phyloP scores from a whole-genome alignment of 2,113 vertebrate species.

The Boulengeromyrus knoepffleri region DNA sequence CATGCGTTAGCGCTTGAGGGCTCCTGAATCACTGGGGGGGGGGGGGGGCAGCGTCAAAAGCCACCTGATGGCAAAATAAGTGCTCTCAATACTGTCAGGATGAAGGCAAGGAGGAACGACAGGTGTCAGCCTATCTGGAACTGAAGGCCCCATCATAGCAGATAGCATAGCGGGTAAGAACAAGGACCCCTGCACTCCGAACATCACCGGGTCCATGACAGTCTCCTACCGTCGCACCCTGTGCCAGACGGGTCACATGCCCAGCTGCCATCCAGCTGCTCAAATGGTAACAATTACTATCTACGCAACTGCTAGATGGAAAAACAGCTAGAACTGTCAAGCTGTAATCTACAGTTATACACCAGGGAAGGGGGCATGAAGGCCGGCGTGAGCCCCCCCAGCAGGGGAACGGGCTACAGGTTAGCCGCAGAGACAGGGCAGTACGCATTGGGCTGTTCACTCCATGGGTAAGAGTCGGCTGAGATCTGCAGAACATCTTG shows the following conservation, averaged over 20 bases:
- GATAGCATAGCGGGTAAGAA: background rate
- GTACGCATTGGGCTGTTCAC: background rate
- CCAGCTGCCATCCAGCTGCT: background rate
- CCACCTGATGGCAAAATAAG: background rate
- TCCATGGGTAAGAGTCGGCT: background rate
- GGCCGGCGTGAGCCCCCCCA: background rate
- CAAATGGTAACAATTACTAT: background rate
- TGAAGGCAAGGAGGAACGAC: background rate
- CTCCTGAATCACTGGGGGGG: background rate
- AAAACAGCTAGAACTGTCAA: background rate
- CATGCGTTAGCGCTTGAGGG: background rate
- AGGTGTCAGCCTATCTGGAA: background rate
- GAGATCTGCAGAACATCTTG: background rate
- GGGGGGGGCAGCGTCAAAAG: background rate
- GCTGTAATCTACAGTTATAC: background rate
- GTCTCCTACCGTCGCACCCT: background rate
- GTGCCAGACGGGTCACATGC: background rate
- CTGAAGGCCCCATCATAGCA: background rate
- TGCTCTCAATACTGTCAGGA: background rate
- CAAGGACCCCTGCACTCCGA: background rate
- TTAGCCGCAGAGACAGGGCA: background rate
- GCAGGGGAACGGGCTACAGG: background rate
- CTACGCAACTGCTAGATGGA: background rate
- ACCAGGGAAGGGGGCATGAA: background rate
- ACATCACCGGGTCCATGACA: background rate